Base-by-base conservation (phyloP, 2,888 invertebrate species). In the Ligdia adustata region DNA sequence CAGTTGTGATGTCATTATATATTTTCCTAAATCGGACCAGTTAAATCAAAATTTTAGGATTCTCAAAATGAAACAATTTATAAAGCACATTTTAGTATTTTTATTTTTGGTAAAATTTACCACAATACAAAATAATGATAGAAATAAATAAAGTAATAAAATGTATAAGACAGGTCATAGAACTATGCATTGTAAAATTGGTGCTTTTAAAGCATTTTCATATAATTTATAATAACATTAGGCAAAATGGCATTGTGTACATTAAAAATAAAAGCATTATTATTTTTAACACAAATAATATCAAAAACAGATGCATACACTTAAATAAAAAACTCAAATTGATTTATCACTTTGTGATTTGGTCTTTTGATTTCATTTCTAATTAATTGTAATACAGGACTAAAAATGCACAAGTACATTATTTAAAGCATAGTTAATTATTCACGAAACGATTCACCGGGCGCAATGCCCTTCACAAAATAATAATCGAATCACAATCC, bases 71-170 rank as follows among this genome's bases (percentile, higher is more conserved):
- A 89, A 85, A 89, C 82, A 79, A 73, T 53, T 69, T 67, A 56
- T 85, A 82, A 90, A 90, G 90, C 90, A 90, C 85, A 89, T 89
- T 90, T 90, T 90, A 88, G 89, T 89, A 86, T 80, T 85, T 87
- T 88, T 90, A 89, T 89, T 90, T 90, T 90, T 89, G 89, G 89
- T 90, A 90, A 89, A 88, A 83, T 87, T 87, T 89, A 90, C 90
- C 90, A 87, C 81, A 85, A 84, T 89, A 90, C 85, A 89, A 90
- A 90, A 87, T 88, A 89, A 87, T 84, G 74, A 89, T 84, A 87
- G 85, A 88, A 90, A 90, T 90, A 90, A 90, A 90, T 90, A 89
- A 88, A 88, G 79, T 84, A 87, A 85, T 88, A 87, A 88, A 87
- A 82, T 87, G 87, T 89, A 88, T 87, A 90, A 57, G 88, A 88